phyloP scores from a whole-genome alignment of 2,888 invertebrate species.

The Pristionchus entomophagus region DNA sequence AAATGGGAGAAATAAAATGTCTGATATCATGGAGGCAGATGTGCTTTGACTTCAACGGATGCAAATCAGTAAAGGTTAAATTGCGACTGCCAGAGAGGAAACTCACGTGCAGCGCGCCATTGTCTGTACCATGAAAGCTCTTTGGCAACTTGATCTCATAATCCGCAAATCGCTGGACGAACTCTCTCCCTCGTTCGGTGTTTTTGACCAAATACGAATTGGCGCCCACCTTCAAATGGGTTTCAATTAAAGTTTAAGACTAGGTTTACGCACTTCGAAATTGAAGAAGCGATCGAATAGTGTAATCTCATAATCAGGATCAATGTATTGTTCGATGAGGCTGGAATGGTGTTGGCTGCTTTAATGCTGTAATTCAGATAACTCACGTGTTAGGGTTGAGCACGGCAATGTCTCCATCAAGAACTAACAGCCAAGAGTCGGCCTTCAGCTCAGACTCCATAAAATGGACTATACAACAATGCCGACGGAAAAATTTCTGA shows the following conservation, averaged over 20 bases:
- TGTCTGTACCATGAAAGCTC: slow-evolving; percentile 18
- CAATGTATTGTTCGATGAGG: not conserved
- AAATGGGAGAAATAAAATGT: no score
- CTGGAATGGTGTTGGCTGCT: no score
- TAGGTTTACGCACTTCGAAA: not conserved
- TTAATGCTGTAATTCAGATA: no score
- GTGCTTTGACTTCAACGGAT: no score
- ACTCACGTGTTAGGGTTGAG: slow-evolving; percentile 55
- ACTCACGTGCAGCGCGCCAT: slow-evolving; percentile 41
- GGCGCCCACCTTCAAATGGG: not conserved
- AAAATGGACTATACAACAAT: not conserved
- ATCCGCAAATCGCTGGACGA: not conserved
- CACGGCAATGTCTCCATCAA: slow-evolving; percentile 66
- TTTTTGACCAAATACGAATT: not conserved
- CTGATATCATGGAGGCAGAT: no score
- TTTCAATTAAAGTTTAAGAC: not conserved
- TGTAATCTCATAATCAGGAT: not conserved
- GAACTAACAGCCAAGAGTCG: slow-evolving; percentile 53
- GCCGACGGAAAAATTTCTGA: slow-evolving; percentile 17
- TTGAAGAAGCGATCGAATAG: slow-evolving; percentile 40
- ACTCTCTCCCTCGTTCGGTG: not conserved
- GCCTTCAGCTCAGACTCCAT: not conserved
- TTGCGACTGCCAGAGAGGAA: no score
- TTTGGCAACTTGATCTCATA: not conserved
- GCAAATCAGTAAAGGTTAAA: no score